A percentile compares a stretch with the other conserved stretches of the same genome.
These are phyloP conservation scores for Cepphus grylle DNA, from an alignment of 2,113 vertebrate genomes.

Conservation along the genomic window DNA sequence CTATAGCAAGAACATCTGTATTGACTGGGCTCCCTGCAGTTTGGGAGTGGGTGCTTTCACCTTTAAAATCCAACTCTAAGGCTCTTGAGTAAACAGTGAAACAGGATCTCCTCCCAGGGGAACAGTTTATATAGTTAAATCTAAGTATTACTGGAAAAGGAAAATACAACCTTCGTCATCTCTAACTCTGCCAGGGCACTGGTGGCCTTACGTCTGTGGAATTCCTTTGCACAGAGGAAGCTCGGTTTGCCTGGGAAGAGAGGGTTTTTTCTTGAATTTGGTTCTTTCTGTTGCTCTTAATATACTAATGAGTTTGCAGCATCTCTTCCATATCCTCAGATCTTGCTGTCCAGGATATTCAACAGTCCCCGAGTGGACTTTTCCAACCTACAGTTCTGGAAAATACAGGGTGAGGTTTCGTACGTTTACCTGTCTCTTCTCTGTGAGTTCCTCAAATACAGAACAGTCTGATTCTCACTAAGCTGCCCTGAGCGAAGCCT, in stretches of 20 bases:
- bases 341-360: background rate
- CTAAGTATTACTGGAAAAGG: constrained; percentile 4
- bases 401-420: background rate
- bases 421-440: background rate
- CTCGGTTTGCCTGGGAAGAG: background rate
- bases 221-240: background rate
- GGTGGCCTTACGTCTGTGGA: background rate
- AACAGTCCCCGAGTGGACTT: background rate
- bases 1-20: background rate
- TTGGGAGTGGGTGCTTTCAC: background rate
- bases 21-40: background rate
- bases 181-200: background rate
- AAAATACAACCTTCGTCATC: background rate
- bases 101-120: background rate
- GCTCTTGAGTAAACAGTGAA: background rate
- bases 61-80: background rate
- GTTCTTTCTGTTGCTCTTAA: background rate
- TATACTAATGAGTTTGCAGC: background rate
- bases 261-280: background rate
- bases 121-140: background rate
- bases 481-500: background rate
- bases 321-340: background rate
- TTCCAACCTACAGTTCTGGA: background rate
- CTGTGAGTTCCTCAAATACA: background rate
- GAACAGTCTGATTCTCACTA: background rate